Conservation (phyloP, 2,113 vertebrate species). For the Misgurnus anguillicaudatus region DNA sequence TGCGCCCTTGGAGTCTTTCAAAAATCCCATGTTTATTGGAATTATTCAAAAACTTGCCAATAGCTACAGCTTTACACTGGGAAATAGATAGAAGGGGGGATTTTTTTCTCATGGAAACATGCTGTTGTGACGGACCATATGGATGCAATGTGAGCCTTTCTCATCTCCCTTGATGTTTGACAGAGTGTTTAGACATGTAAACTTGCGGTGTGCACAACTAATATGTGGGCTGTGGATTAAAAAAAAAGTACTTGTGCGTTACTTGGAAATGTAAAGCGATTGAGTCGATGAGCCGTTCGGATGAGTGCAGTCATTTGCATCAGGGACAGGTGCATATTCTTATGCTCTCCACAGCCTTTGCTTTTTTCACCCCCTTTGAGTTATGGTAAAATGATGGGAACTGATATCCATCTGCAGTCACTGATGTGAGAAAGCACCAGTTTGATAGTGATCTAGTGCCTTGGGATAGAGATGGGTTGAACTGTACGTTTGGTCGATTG, state of each 20-base stretch:
- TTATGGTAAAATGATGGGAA: slow-evolving; percentile 66
- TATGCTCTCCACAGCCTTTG: slow-evolving; percentile 7
- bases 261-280: slow-evolving; percentile 66
- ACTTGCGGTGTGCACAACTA: slow-evolving; percentile 53
- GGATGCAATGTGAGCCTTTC: slow-evolving; percentile 4
- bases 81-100: not conserved
- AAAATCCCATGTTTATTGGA: slow-evolving; percentile 47
- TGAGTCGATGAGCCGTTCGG: slow-evolving; percentile 65
- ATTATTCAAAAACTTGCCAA: slow-evolving; percentile 41
- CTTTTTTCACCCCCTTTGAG: slow-evolving; percentile 66
- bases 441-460: slow-evolving; percentile 70
- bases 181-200: slow-evolving; percentile 10
- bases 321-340: slow-evolving; percentile 60
- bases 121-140: slow-evolving; percentile 1
- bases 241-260: slow-evolving; percentile 61
- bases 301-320: slow-evolving; percentile 69
- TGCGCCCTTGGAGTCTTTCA: slow-evolving; percentile 31
- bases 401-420: slow-evolving; percentile 68
- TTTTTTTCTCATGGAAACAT: slow-evolving; percentile 2
- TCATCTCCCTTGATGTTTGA: not conserved
- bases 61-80: slow-evolving; percentile 29
- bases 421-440: slow-evolving; percentile 65
- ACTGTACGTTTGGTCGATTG: slow-evolving; percentile 62
- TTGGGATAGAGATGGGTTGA: slow-evolving; percentile 64
- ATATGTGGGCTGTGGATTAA: slow-evolving; percentile 52